Percentiles rank a stretch among this genome's conserved stretches.
These are phyloP conservation scores for Oikopleura vanhoeffeni DNA, from an alignment of 23 tunicate genomes.

Conservation along the genomic window DNA sequence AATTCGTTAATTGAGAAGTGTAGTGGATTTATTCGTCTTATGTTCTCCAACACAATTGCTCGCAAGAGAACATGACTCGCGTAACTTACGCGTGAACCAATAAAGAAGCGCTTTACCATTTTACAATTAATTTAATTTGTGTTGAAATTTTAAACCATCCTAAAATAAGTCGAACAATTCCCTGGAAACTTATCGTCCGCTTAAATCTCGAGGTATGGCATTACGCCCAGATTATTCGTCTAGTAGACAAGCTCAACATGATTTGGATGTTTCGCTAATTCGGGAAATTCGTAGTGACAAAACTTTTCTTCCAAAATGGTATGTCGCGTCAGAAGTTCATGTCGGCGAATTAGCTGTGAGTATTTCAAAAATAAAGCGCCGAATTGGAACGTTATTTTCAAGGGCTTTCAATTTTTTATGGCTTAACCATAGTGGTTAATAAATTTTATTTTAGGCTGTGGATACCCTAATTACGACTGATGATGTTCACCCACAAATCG, in stretches of 20 bases:
- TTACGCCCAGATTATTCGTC: background rate
- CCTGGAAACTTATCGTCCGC: conserved; percentile 5
- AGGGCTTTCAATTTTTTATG: no score
- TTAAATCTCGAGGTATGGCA: background rate
- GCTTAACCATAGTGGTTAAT: background rate
- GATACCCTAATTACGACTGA: background rate
- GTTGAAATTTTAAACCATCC: no score
- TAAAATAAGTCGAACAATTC: no score
- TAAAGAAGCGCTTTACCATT: no score
- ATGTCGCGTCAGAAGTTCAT: background rate
- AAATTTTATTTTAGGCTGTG: background rate
- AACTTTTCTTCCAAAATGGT: background rate
- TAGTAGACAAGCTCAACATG: background rate
- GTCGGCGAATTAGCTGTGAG: background rate
- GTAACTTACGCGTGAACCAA: no score
- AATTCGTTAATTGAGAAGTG: no score
- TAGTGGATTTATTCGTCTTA: no score
- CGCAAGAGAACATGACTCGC: no score
- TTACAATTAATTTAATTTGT: no score
- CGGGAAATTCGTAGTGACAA: background rate
- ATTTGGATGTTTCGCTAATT: background rate
- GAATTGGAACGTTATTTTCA: no score
- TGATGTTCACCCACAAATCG: background rate
- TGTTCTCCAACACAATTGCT: no score
- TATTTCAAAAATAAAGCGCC: no score